Evolutionary conservation across 37 sponge, comb jelly and placozoan genomes (phyloP), one percentile per base, ranked within the genome.

Genomic region (Amphimedon queenslandica): DNA sequence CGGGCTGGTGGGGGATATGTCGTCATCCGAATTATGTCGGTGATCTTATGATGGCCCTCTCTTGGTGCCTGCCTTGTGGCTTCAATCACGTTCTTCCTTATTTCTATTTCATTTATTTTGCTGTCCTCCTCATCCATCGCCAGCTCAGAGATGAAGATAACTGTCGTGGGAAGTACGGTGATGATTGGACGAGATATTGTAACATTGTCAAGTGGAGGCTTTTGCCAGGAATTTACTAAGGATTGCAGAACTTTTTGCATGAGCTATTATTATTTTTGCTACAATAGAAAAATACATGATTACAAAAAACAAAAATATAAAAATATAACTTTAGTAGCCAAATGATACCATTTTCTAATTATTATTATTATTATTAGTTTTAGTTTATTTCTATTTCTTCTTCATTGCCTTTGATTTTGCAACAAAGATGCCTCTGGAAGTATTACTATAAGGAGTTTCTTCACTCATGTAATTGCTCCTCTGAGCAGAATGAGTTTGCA

Each of bases 21-120:
- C 82, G 93, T 29, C 93, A 95, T 38, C 96, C 96, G 0, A 95
- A 95, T 72, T 95, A 95, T 61, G 81, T 92, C 2, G 96, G 96
- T 41, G 96, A 95, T 68, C 84, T 95, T 18, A 76, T 95, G 30
- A 92, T 95, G 96, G 96, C 90, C 31, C 78, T 95, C 3, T 80
- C 96, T 1, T 95, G 96, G 96, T 95, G 86, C 51, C 77, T 89
- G 0, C 87, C 94, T 10, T 94, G 94, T 76, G 94, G 96, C 16
- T 77, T 85, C 34, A 43, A 40, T 8, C 55, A 82, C 71, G 8
- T 85, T 39, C 39, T 92, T 1, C 89, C 93, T 8, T 95, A 92
- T 72, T 95, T 92, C 55, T 95, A 95, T 53, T 60, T 92, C 34
- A 78, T 56, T 40, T 92, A 95, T 63, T 88, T 95, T 68, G 27